phyloP scores from a whole-genome alignment of 2,797 vertebrate genomes.

The Siniperca undulata region DNA sequence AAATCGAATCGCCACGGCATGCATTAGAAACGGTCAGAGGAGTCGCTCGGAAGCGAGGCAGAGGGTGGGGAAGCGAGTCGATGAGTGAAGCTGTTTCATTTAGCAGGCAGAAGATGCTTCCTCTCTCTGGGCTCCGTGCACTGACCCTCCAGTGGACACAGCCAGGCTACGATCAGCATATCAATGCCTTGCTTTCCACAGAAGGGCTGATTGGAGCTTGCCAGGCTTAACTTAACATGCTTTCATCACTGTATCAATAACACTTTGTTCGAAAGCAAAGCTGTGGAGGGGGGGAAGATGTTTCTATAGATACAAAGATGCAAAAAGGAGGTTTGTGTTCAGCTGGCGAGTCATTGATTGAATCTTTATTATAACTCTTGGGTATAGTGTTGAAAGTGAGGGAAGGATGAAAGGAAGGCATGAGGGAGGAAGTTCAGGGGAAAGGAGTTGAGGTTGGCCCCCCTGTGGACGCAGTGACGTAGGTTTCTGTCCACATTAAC shows the following conservation, averaged over 20 bases:
- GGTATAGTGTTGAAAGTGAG: neutral
- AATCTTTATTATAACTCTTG: neutral
- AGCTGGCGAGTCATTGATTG: neutral
- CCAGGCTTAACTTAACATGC: constrained; percentile 61
- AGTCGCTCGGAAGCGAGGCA: neutral
- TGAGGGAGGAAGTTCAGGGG: neutral
- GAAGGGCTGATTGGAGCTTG: constrained; percentile 49
- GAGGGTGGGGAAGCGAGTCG: constrained; percentile 32
- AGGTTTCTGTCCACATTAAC: constrained; percentile 16
- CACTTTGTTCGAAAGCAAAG: constrained; percentile 56
- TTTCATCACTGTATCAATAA: constrained; percentile 71
- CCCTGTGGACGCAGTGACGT: constrained; percentile 1
- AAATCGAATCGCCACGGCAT: constrained; percentile 25
- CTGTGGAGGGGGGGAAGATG: constrained; percentile 12
- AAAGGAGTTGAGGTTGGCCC: neutral
- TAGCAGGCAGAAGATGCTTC: constrained; percentile 73
- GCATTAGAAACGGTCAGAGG: constrained; percentile 1
- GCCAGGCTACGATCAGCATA: constrained; percentile 76
- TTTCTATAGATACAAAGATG: constrained; percentile 37
- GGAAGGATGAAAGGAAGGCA: neutral
- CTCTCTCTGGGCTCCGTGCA: constrained; percentile 40
- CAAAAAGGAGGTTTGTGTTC: constrained; percentile 14
- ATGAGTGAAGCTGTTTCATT: constrained; percentile 57
- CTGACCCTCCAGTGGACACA: constrained; percentile 58
- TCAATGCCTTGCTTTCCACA: constrained; percentile 72